Base-by-base conservation (phyloP, 2,888 invertebrate genomes). In the Colletes collaris region DNA sequence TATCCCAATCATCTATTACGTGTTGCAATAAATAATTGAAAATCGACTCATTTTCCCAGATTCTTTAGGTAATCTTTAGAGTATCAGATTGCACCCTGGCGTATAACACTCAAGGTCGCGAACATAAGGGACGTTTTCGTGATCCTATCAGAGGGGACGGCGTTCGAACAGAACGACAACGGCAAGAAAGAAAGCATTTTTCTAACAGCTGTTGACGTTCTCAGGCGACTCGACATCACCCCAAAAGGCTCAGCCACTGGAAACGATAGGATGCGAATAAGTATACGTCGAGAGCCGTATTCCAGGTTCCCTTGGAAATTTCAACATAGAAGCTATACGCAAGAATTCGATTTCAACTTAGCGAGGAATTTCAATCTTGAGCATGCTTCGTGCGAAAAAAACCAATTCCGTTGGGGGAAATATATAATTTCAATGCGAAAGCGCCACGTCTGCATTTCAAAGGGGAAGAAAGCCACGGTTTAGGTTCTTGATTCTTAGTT, bases 201-300 rank as follows among this genome's bases (percentile, higher is more conserved):
- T 72, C 52, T 70, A 86, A 49, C 81, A 86, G 80, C 62, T 86
- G 86, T 10, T 46, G 62, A 60, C 56, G 59, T 82, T 86, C 84
- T 64, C 80, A 86, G 76, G 62, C 53, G 65, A 35, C 78, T 79
- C 81, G 72, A 65, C 82, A 60, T 60, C 64, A 69, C 63, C 70
- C 74, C 58, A 62, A 70, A 74, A 59, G 56, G 68, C 69, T 59
- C 70, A 73, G 77, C 76, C 65, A 56, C n/a, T 64, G 67, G 65
- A 65, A 82, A 65, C 69, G 71, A 68, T 67, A 63, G 58, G 68
- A 59, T 63, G 55, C 75, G 69, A 64, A 80, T 78, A 84, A 86
- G 77, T 67, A 69, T 53, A 60, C 13, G 52, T 53, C 56, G 49
- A 63, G 58, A 53, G 56, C 52, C 49, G 44, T 49, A 19, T 53